Evolutionary conservation across 2,888 invertebrate species (phyloP), one percentile per base, ranked within the genome.

Genomic region (Drosophila koepferae): DNA sequence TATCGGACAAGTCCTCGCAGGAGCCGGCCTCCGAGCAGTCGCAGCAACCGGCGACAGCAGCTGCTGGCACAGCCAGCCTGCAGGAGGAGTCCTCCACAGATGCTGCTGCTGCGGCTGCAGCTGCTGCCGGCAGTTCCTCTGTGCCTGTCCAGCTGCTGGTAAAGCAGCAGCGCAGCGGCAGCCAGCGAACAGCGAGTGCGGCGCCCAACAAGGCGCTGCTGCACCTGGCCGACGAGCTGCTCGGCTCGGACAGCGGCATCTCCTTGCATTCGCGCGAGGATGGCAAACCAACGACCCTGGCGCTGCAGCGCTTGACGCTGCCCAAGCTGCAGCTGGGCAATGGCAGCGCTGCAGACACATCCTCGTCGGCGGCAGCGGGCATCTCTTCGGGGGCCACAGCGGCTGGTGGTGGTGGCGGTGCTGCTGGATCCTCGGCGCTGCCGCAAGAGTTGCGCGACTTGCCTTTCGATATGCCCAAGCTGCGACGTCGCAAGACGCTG

Each of bases 381-480:
- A 9, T 18, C 41, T 38, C 28, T 1, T 23, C 38, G n/a, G 36
- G 46, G 1, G 38, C n/a, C 2, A 18, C 44, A 3, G 54, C 44
- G 2, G 69, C 43, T 3, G 56, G 9, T 1, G 44, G 28, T 9
- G 1, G 0, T 49, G 20, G 10, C 2, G 54, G 55, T 12, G 36
- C 36, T 1, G 80, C 72, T 14, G 72, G 77, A 4, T 78, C 72
- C 3, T 70, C 51, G 1, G 87, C 94, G n/a, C 94, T 95, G 63
- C 95, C 95, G 41, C 95, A 95, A 62, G 96, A 97, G 88, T 93
- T 97, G 75, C 95, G 96, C 36, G 97, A 97, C 93, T 94, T 97
- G 80, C 97, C 97, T 2, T 97, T 97, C 88, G 97, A 97, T 88
- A 97, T 97, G 97, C 97, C 97, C 56, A 98, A 98, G 92, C 93